Evolutionary conservation across 2,888 invertebrate species (phyloP), one percentile per base, ranked within the genome.

Genomic region (Hermodice carunculata): DNA sequence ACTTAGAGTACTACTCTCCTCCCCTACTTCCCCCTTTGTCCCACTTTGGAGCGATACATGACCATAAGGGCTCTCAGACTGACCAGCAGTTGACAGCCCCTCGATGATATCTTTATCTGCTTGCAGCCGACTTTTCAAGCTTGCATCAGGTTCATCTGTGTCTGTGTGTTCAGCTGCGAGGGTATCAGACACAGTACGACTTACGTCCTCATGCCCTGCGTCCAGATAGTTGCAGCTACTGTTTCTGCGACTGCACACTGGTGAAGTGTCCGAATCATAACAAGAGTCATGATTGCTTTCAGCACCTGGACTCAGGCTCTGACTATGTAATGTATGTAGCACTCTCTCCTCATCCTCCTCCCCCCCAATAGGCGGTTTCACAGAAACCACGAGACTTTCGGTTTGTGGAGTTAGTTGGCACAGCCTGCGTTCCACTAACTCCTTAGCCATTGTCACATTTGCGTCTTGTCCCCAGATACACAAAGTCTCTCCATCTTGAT

Each of bases 261-360:
- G 48, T 2, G 63, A 63, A 3, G 49, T 32, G 54, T 67, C 67
- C n/a, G 67, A 63, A 49, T 64, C 63, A 40, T 67, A 67, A 51
- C 67, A 67, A 3, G 67, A 67, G 54, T 67, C 67, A 22, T 43
- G 63, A 19, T 28, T 43, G 42, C 66, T 64, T 60, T 67, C 67
- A 4, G 46, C 59, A 2, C 67, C 67, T 1, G 67, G 67, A 46
- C 67, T 67, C 19, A 66, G 37, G 26, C 44, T 60, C 19, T 37
- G 34, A 29, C 5, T 22, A 8, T 11, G 6, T 37, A 40, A 17
- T n/a, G 42, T n/a, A 19, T 26, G 31, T 6, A 19, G 28, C 24
- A 34, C 62, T 46, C 24, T 34, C 14, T 19, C 52, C 3, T n/a
- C 53, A 5, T 19, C 32, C 37, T 24, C 53, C 2, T n/a, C 3